A percentile compares a stretch with the other conserved stretches of the same genome.
Evolutionary conservation across 2,113 vertebrate genomes (phyloP).

Genomic region (Cyphotilapia sp.): DNA sequence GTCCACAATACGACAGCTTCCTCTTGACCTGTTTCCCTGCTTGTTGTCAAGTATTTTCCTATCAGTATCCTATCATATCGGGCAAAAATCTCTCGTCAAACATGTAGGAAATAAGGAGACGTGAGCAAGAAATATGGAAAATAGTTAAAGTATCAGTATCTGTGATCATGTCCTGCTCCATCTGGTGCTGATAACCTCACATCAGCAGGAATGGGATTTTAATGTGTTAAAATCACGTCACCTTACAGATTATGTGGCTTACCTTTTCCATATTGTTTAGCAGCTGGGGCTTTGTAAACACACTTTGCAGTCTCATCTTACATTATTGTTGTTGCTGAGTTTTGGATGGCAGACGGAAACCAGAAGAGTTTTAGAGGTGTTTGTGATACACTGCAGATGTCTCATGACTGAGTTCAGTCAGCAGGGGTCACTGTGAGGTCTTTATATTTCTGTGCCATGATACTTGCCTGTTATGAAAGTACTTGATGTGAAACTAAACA

Average conservation of each 20-base stretch:
- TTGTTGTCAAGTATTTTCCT: neutral
- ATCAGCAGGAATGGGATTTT: neutral
- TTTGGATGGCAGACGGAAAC: neutral
- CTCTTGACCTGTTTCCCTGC: neutral
- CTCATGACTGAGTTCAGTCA: neutral
- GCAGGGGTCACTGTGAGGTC: conserved; percentile 6
- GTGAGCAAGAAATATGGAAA: neutral
- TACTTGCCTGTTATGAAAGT: neutral
- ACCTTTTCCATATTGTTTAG: neutral
- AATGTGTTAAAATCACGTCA: neutral
- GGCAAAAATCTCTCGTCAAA: neutral
- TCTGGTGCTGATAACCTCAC: neutral
- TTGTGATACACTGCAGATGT: neutral
- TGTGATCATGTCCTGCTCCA: neutral
- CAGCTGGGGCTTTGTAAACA: neutral
- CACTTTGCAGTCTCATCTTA: neutral
- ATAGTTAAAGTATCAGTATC: neutral
- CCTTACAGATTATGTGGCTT: neutral
- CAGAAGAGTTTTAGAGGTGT: neutral
- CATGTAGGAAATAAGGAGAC: neutral
- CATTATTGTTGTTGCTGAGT: neutral
- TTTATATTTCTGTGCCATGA: neutral
- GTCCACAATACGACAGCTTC: neutral
- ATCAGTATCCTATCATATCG: neutral
- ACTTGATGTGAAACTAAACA: neutral